Evolutionary conservation across 2,888 invertebrate genomes (phyloP), one percentile per base, ranked within the genome.

Genomic region (Chouioia cunea): DNA sequence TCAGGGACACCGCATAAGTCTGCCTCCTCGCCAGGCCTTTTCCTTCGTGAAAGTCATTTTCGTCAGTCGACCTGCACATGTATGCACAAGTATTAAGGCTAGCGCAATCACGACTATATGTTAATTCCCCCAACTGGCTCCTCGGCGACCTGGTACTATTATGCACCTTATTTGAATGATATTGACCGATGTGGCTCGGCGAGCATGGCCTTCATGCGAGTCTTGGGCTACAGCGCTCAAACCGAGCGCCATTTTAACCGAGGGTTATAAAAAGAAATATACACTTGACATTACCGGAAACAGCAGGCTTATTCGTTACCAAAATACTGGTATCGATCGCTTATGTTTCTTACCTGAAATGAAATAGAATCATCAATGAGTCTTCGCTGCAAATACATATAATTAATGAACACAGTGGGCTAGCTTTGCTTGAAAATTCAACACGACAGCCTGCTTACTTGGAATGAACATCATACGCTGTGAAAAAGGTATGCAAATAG

Each of bases 241-340:
- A 59, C 47, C n/a, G 46, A 59, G 27, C 27, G 53, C n/a, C n/a
- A 67, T 54, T 12, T 60, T 67, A 54, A 36, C 54, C 16, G 22
- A 36, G 10, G 27, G 18, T 16, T 10, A 27, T 23, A 43, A 27
- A 48, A 18, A 60, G 56, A 48, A 52, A 47, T 15, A 57, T 65
- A 22, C 62, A 65, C 54, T 71, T 66, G 27, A 71, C 62, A 52
- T 71, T 65, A 71, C 65, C 65, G 27, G 43, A 48, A 12, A 43
- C 43, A 44, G 56, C 15, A 60, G 43, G 18, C 43, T 48, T 12
- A 27, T 27, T 14, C 47, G 57, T 57, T 63, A 43, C 57, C 60
- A 15, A 10, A n/a, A 44, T 57, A 47, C 43, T 53, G 18, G n/a
- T 14, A 68, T 63, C 27, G 50, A 65, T 57, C 23, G 23, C 36